These are phyloP conservation scores for Odocoileus virginianus DNA, from an alignment of 2,113 vertebrate genomes.

Conservation along the genomic window DNA sequence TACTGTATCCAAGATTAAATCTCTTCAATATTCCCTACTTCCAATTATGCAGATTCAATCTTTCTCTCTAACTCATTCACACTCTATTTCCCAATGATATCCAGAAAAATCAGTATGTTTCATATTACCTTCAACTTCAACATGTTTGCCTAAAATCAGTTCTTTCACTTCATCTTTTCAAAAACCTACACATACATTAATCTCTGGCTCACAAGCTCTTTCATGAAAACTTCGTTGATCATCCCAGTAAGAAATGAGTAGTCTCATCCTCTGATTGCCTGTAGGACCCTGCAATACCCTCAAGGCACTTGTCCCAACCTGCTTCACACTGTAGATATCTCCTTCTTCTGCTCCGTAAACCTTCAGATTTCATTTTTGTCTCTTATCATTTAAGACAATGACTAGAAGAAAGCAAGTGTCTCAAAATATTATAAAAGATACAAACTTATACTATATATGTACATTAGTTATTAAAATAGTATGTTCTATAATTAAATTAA, in stretches of 20 bases:
- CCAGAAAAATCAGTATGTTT: neutral
- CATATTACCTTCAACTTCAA: neutral
- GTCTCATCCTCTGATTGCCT: neutral
- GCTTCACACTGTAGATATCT: neutral
- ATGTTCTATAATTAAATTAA: neutral
- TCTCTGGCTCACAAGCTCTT: neutral
- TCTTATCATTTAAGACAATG: neutral
- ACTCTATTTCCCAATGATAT: neutral
- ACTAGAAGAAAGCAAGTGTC: neutral
- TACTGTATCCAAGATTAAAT: neutral
- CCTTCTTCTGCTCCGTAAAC: neutral
- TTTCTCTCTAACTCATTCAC: neutral
- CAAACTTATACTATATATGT: neutral
- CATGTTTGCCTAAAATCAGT: neutral
- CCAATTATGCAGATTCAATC: neutral
- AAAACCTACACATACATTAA: neutral
- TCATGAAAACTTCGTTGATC: neutral
- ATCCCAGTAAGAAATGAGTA: neutral
- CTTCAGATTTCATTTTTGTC: neutral
- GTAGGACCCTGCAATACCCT: neutral
- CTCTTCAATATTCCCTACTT: neutral
- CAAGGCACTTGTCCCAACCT: neutral
- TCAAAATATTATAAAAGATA: neutral
- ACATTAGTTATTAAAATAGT: neutral
- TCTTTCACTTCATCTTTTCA: neutral